phyloP scores from a whole-genome alignment of 2,113 vertebrate species.

The Ptyas mucosa region DNA sequence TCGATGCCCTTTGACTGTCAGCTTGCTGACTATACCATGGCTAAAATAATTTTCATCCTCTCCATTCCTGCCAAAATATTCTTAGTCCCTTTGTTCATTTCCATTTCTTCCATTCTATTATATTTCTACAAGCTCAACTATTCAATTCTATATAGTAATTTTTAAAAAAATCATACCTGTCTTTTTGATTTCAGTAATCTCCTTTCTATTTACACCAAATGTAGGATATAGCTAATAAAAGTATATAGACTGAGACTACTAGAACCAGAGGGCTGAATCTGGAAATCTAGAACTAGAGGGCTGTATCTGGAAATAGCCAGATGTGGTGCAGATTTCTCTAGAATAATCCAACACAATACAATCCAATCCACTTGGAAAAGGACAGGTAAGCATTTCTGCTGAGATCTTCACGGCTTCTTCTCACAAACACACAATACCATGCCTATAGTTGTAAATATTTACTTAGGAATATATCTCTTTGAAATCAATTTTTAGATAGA shows the following conservation, averaged over 20 bases:
- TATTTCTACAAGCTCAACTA: neutral
- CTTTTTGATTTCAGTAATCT: neutral
- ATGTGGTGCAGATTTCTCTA: neutral
- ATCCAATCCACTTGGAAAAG: neutral
- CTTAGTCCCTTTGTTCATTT: neutral
- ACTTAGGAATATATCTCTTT: too few relatives aligned
- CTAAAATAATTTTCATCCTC: neutral
- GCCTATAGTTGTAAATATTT: neutral
- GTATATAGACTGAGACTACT: neutral
- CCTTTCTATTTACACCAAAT: neutral
- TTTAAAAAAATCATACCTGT: neutral
- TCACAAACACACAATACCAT: neutral
- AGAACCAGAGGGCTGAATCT: neutral
- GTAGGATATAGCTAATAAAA: neutral
- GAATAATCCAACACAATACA: neutral
- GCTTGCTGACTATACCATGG: neutral
- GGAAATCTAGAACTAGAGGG: neutral
- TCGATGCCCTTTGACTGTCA: neutral
- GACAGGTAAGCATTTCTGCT: neutral
- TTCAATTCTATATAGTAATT: too few relatives aligned
- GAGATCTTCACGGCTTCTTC: neutral
- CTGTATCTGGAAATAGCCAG: neutral
- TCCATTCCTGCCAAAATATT: neutral
- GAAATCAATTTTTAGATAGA: too few relatives aligned
- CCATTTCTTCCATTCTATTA: neutral